A percentile compares a stretch with the other conserved stretches of the same genome.
Evolutionary conservation across 2,888 invertebrate genomes (phyloP).

Genomic region (Phalangium opilio): DNA sequence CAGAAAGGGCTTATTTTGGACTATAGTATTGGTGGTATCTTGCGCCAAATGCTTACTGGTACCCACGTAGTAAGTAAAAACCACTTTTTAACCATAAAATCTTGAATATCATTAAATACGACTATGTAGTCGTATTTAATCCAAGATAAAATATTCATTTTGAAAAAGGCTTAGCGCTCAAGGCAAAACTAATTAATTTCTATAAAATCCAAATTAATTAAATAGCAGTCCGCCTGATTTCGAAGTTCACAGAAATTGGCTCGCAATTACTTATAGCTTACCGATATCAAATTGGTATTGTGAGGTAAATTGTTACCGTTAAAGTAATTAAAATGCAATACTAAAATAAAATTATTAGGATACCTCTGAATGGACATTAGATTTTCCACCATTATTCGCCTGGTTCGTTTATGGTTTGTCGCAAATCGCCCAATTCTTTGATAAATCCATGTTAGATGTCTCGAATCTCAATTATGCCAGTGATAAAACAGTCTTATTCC

Average conservation of each 20-base stretch:
- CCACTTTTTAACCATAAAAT: no score
- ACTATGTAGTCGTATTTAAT: no score
- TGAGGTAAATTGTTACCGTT: slow-evolving; percentile 39
- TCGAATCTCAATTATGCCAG: slow-evolving; percentile 68
- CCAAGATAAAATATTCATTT: no score
- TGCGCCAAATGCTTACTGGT: slow-evolving; percentile 59
- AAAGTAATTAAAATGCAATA: neutral
- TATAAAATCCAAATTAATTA: slow-evolving; percentile 21
- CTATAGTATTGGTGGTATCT: slow-evolving; percentile 31
- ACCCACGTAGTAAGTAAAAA: slow-evolving; percentile 58
- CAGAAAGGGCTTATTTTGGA: slow-evolving; percentile 16
- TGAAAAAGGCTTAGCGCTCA: no score
- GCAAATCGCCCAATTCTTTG: slow-evolving; percentile 54
- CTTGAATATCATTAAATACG: slow-evolving; percentile 2
- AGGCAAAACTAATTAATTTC: slow-evolving; percentile 21
- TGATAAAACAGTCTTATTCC: slow-evolving; percentile 61
- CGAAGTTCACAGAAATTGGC: slow-evolving; percentile 97
- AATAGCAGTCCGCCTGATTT: slow-evolving; percentile 85
- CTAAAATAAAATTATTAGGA: slow-evolving; percentile 23
- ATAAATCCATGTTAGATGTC: slow-evolving; percentile 65
- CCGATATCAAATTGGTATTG: slow-evolving; percentile 71
- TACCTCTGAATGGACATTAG: slow-evolving; percentile 93
- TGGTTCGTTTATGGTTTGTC: slow-evolving; percentile 84
- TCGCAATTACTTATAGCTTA: slow-evolving; percentile 76
- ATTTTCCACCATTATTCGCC: slow-evolving; percentile 97